These are phyloP conservation scores for Lasioglossum baleicum DNA, from an alignment of 1,140 invertebrate species.

Conservation along the genomic window DNA sequence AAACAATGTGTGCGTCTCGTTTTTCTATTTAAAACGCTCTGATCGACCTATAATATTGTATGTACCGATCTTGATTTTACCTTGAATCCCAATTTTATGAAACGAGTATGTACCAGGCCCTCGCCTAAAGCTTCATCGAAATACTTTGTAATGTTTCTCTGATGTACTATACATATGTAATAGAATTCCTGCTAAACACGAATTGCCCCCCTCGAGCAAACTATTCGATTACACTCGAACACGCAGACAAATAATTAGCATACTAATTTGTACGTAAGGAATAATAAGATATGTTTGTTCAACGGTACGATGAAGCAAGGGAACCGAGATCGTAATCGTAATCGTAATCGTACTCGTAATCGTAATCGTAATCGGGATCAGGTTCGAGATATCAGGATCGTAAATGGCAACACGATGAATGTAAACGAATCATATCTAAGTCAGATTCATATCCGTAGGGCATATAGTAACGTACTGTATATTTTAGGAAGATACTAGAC, in stretches of 20 bases:
- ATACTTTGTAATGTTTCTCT: too few relatives aligned
- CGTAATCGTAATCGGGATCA: too few relatives aligned
- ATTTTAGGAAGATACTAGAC: constrained; percentile 54
- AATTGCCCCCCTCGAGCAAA: constrained; percentile 40
- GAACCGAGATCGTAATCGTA: background rate
- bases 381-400: constrained; percentile 34
- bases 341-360: too few relatives aligned
- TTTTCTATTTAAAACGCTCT: too few relatives aligned
- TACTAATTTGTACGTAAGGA: constrained; percentile 73
- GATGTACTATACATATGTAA: too few relatives aligned
- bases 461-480: constrained; percentile 56
- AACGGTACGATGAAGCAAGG: constrained; percentile 50
- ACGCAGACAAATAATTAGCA: constrained; percentile 77
- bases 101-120: too few relatives aligned
- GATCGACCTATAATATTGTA: too few relatives aligned
- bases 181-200: background rate
- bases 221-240: constrained; percentile 66
- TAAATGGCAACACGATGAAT: constrained; percentile 55
- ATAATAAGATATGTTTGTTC: constrained; percentile 61
- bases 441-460: constrained; percentile 71
- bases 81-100: too few relatives aligned
- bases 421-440: constrained; percentile 67
- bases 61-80: too few relatives aligned
- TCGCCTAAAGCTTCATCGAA: too few relatives aligned
- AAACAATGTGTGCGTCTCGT: too few relatives aligned